Percentiles rank a stretch among this genome's conserved stretches.
These are phyloP conservation scores for Lepus townsendii DNA, from an alignment of 2,797 vertebrate genomes.

Conservation along the genomic window DNA sequence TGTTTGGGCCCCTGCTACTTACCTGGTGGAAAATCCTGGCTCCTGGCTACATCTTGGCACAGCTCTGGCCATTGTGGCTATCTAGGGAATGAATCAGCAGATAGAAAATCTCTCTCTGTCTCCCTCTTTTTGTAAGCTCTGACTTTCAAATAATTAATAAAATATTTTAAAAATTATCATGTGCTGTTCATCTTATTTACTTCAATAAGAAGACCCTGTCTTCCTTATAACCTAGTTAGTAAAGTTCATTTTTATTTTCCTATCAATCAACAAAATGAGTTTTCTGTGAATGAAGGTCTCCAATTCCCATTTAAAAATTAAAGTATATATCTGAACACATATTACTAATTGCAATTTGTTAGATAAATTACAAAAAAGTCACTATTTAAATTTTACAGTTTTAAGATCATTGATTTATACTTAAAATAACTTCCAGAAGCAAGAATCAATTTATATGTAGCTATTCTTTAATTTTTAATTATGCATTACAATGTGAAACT, in stretches of 20 bases:
- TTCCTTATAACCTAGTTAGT: background rate
- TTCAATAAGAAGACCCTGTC: background rate
- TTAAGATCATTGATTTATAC: background rate
- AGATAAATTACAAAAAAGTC: background rate
- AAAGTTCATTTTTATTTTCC: background rate
- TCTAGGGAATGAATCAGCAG: no score
- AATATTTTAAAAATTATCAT: no score
- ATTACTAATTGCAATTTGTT: background rate
- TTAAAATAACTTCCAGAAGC: background rate
- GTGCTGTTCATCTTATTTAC: background rate
- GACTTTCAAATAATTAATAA: no score
- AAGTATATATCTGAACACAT: background rate
- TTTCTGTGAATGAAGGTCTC: background rate
- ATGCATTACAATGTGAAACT: background rate
- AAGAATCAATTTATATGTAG: background rate
- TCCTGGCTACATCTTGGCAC: no score
- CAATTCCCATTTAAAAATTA: background rate
- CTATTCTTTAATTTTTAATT: background rate
- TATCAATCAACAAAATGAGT: background rate
- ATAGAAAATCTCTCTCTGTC: no score
- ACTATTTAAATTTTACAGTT: slow-evolving; percentile 9
- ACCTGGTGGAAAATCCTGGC: no score
- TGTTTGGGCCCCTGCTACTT: no score
- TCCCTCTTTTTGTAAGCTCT: no score
- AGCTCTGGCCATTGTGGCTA: no score